phyloP scores from a whole-genome alignment of 2,888 invertebrate genomes.

The Morpho helenor region DNA sequence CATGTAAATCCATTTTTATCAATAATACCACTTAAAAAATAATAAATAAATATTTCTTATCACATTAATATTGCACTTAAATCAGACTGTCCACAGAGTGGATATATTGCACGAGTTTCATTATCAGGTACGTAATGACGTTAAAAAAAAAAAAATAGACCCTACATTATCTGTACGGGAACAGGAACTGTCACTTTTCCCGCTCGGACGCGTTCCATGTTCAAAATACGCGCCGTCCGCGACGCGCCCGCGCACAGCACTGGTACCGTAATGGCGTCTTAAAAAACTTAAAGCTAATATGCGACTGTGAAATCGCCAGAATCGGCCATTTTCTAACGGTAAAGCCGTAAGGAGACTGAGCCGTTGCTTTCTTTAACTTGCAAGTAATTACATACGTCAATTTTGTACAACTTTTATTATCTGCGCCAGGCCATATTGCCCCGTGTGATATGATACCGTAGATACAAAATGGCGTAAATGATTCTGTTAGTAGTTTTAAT shows the following conservation, averaged over 20 bases:
- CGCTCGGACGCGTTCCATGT: slow-evolving; percentile 35
- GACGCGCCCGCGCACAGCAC: slow-evolving; percentile 37
- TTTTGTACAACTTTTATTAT: slow-evolving; percentile 19
- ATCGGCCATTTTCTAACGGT: slow-evolving; percentile 62
- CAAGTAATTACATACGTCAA: slow-evolving; percentile 38
- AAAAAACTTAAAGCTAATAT: slow-evolving; percentile 43
- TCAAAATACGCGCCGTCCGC: slow-evolving; percentile 44
- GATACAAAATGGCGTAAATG: slow-evolving; percentile 3
- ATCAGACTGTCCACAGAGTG: slow-evolving; percentile 63
- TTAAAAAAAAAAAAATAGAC: slow-evolving; percentile 24
- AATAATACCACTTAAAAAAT: slow-evolving; percentile 31
- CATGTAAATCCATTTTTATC: slow-evolving; percentile 61
- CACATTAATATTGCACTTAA: slow-evolving; percentile 58
- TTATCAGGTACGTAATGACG: slow-evolving; percentile 31
- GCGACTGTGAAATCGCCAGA: slow-evolving; percentile 63
- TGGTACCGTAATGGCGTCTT: slow-evolving; percentile 32
- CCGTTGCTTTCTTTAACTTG: slow-evolving; percentile 36
- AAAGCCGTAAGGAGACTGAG: slow-evolving; percentile 37
- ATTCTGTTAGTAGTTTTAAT: background rate
- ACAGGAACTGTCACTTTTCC: slow-evolving; percentile 31
- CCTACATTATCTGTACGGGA: slow-evolving; percentile 26
- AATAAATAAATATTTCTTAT: slow-evolving; percentile 38
- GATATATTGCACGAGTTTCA: slow-evolving; percentile 59
- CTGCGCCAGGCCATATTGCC: slow-evolving; percentile 20
- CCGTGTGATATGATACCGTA: slow-evolving; percentile 2